Evolutionary conservation across 1,140 invertebrate species (phyloP).

Genomic region (Propsilocerus akamusi): DNA sequence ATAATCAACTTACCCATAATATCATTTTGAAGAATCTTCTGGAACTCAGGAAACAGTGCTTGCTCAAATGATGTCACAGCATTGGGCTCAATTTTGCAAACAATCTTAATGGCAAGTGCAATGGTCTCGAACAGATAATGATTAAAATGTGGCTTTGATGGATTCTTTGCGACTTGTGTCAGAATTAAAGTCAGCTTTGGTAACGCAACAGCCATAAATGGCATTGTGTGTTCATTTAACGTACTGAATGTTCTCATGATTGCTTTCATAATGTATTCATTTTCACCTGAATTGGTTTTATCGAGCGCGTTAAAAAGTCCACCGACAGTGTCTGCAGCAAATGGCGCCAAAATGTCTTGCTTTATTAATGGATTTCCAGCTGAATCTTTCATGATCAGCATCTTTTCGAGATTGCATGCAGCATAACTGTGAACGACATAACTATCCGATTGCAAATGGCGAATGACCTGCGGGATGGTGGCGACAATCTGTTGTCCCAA

Average conservation of each 20-base stretch:
- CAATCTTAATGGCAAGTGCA: conserved; percentile 70
- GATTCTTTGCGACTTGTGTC: conserved; percentile 75
- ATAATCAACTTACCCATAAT: too few species aligned
- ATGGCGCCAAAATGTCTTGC: conserved; percentile 31
- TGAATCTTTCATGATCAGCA: conserved; percentile 50
- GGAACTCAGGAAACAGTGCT: conserved; percentile 81
- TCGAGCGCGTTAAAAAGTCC: conserved; percentile 59
- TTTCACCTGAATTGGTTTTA: conserved; percentile 61
- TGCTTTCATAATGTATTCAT: conserved; percentile 95
- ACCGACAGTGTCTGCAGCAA: conserved; percentile 44
- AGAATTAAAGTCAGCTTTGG: conserved; percentile 74
- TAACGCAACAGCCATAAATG: conserved; percentile 57
- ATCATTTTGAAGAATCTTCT: conserved; percentile 82
- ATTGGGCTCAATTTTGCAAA: conserved; percentile 58
- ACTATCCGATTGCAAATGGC: conserved; percentile 50
- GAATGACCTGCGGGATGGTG: conserved; percentile 54
- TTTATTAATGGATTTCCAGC: conserved; percentile 35
- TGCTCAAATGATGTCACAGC: conserved; percentile 81
- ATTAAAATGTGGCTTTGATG: conserved; percentile 92
- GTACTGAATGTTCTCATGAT: conserved; percentile 75
- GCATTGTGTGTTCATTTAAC: conserved; percentile 64
- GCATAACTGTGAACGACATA: conserved; percentile 90
- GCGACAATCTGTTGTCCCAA: conserved; percentile 59
- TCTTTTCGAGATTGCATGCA: conserved; percentile 77
- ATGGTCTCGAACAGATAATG: conserved; percentile 93